Evolutionary conservation across 2,888 invertebrate genomes (phyloP).

Genomic region (Clusia tigrina): DNA sequence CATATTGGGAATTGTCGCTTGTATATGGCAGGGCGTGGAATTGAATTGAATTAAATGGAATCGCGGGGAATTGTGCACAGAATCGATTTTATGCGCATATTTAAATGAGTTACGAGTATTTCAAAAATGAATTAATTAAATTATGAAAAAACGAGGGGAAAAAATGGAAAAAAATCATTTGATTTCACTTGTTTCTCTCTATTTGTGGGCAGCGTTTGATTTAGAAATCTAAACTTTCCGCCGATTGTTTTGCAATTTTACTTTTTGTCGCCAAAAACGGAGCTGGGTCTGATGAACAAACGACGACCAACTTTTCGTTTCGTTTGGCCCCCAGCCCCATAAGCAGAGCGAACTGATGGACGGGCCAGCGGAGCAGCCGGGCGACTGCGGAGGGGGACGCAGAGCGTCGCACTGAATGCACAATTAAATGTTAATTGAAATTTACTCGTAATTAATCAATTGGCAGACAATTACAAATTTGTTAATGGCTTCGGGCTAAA

Average conservation of each 20-base stretch:
- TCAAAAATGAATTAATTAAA: too few species aligned
- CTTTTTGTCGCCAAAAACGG: neutral
- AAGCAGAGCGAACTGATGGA: neutral
- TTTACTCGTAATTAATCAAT: conserved; percentile 32
- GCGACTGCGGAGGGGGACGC: too few species aligned
- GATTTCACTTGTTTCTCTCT: neutral
- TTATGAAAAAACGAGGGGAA: too few species aligned
- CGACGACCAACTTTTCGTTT: too few species aligned
- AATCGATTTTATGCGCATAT: neutral
- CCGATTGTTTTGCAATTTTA: neutral
- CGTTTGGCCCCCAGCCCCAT: too few species aligned
- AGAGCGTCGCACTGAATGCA: neutral
- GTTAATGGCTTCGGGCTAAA: conserved; percentile 22
- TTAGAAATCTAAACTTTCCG: neutral
- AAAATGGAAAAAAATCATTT: neutral
- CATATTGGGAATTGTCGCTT: neutral
- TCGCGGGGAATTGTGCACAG: too few species aligned
- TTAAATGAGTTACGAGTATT: neutral
- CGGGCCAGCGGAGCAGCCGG: neutral
- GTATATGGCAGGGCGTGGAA: too few species aligned
- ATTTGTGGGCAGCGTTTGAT: neutral
- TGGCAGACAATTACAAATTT: conserved; percentile 29
- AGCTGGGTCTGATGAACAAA: too few species aligned
- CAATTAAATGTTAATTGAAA: conserved; percentile 28
- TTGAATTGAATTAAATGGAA: too few species aligned